Evolutionary conservation across 2,113 vertebrate species (phyloP).

Genomic region (Harpagus bidentatus): DNA sequence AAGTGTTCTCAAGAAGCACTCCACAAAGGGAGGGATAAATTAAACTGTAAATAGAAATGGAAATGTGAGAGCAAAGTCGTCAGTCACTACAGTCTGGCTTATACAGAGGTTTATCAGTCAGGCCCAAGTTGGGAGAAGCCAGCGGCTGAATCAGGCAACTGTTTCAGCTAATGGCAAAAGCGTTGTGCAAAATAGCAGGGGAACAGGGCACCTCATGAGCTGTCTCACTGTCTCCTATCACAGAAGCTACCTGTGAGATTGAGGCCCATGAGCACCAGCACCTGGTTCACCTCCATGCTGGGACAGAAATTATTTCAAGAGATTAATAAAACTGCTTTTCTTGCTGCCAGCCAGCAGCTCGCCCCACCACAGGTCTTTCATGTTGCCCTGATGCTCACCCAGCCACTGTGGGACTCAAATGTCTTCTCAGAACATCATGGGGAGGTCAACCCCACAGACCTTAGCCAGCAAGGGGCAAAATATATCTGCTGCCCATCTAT

Average conservation of each 20-base stretch:
- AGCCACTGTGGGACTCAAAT: background rate
- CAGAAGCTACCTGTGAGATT: background rate
- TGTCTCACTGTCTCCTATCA: background rate
- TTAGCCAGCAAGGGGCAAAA: background rate
- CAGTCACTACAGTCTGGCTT: background rate
- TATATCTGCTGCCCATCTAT: background rate
- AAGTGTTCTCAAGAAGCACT: conserved; percentile 45
- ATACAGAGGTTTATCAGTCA: background rate
- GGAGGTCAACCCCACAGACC: background rate
- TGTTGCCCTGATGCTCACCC: background rate
- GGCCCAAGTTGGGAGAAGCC: background rate
- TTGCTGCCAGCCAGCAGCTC: background rate
- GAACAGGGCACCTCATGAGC: rapidly evolving
- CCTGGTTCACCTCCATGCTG: background rate
- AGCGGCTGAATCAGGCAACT: background rate
- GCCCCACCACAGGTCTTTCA: background rate
- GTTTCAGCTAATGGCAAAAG: background rate
- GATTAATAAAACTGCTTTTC: background rate
- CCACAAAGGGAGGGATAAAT: conserved; percentile 2
- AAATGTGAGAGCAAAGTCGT: background rate
- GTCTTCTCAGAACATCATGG: rapidly evolving
- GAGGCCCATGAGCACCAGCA: background rate
- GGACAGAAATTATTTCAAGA: background rate
- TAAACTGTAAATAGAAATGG: conserved; percentile 46
- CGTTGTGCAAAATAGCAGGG: rapidly evolving